A percentile compares a stretch with the other conserved stretches of the same genome.
phyloP scores from a whole-genome alignment of 2,888 invertebrate species.

The Norana najaformis region DNA sequence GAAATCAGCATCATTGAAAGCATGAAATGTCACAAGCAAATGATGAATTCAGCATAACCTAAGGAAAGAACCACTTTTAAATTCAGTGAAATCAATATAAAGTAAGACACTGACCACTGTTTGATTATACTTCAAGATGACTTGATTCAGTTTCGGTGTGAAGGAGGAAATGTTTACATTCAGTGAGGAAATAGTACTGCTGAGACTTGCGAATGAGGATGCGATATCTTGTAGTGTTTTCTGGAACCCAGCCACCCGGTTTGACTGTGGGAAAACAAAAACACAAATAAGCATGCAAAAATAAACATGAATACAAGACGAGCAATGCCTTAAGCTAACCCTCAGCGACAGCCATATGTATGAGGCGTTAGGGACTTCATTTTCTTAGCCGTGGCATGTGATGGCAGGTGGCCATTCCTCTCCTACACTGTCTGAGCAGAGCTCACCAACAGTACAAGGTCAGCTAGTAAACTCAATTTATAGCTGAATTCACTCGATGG shows the following conservation, averaged over 20 bases:
- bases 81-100: no score
- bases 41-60: background rate
- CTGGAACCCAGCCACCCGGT: background rate
- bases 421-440: no score
- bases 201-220: background rate
- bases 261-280: background rate
- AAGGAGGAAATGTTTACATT: background rate
- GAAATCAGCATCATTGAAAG: no score
- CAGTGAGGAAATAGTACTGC: background rate
- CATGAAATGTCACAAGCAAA: background rate
- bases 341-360: no score
- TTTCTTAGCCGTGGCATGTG: no score
- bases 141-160: background rate
- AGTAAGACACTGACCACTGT: background rate
- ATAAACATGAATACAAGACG: background rate
- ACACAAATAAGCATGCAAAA: no score
- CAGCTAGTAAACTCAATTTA: no score
- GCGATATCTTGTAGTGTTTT: background rate
- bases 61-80: background rate
- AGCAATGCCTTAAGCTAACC: no score
- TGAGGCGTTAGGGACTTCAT: no score
- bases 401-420: no score
- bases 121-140: background rate
- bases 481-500: no score
- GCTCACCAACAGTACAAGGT: no score